These are phyloP conservation scores for Anthopleura xanthogrammica DNA, from an alignment of 92 coral and sea anemone genomes.

Conservation along the genomic window DNA sequence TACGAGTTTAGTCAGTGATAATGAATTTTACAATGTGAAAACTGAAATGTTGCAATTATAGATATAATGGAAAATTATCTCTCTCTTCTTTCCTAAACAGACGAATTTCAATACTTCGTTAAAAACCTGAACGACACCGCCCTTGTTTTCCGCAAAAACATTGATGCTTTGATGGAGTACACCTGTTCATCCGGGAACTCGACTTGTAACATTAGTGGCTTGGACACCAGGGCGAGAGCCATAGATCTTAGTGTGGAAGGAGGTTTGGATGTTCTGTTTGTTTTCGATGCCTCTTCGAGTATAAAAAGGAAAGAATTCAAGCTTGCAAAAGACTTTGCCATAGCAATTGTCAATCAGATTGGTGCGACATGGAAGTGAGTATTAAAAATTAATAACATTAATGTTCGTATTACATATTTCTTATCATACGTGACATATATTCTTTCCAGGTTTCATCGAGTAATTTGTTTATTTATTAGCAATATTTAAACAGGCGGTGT, in stretches of 20 bases:
- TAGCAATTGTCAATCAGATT: constrained; percentile 47
- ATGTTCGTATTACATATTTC: not conserved
- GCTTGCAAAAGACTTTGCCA: constrained; percentile 46
- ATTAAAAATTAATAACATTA: constrained; percentile 1
- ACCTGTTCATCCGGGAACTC: constrained; percentile 49
- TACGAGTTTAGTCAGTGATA: too few relatives aligned
- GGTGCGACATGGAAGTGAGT: constrained; percentile 42
- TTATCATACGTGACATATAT: too few relatives aligned
- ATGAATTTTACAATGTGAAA: too few relatives aligned
- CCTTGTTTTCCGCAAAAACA: constrained; percentile 40
- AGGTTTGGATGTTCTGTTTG: constrained; percentile 81
- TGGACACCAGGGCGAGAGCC: constrained; percentile 51
- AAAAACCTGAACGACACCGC: constrained; percentile 52
- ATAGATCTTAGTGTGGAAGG: constrained; percentile 19
- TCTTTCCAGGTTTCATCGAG: too few relatives aligned
- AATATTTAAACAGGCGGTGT: too few relatives aligned
- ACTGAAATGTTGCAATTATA: not conserved
- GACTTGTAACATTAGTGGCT: constrained; percentile 35
- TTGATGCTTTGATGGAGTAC: constrained; percentile 47
- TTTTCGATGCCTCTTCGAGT: constrained; percentile 83
- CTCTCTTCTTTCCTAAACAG: constrained; percentile 28
- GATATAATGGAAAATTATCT: not conserved
- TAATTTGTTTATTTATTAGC: too few relatives aligned
- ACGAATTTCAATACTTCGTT: constrained; percentile 44
- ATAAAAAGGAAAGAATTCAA: constrained; percentile 25